Conservation (phyloP, 2,113 vertebrate genomes). For the Osmerus mordax region DNA sequence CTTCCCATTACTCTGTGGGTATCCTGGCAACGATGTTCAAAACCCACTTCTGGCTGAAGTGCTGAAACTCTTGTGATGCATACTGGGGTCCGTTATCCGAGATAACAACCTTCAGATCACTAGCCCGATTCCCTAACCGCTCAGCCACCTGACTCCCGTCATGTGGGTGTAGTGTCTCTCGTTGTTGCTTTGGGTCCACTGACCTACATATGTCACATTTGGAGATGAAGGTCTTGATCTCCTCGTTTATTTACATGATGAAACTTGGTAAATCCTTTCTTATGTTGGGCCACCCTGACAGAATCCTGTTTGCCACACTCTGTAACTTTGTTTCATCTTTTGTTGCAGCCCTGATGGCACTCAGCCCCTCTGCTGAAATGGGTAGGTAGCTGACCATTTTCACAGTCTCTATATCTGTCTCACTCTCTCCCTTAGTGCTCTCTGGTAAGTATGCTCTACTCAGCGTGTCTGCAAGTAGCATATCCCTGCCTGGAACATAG, state of each 20-base stretch:
- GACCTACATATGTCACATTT: slow-evolving; percentile 31
- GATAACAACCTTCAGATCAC: too few species aligned
- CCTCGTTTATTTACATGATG: slow-evolving; percentile 19
- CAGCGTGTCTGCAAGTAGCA: slow-evolving; percentile 5
- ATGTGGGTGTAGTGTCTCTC: slow-evolving; percentile 21
- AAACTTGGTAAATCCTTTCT: slow-evolving; percentile 5
- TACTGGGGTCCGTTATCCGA: too few species aligned
- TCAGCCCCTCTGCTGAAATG: neutral
- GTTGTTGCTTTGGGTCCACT: slow-evolving; percentile 18
- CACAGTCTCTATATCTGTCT: slow-evolving; percentile 13
- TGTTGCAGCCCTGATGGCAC: neutral
- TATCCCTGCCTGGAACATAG: slow-evolving; percentile 12
- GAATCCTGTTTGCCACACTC: neutral
- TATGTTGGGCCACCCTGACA: slow-evolving; percentile 2
- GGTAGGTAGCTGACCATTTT: slow-evolving; percentile 26
- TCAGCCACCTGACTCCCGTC: too few species aligned
- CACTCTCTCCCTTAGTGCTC: slow-evolving; percentile 2
- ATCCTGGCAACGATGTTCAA: neutral
- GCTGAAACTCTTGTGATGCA: too few species aligned
- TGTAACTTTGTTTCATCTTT: slow-evolving; percentile 13
- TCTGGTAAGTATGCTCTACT: slow-evolving; percentile 14
- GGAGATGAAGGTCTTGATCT: slow-evolving; percentile 21
- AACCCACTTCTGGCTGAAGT: too few species aligned
- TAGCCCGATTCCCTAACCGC: too few species aligned
- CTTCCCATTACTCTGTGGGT: slow-evolving; percentile 15